Base-by-base conservation (phyloP, 2,888 invertebrate species). In the Agrilus cyanescens region DNA sequence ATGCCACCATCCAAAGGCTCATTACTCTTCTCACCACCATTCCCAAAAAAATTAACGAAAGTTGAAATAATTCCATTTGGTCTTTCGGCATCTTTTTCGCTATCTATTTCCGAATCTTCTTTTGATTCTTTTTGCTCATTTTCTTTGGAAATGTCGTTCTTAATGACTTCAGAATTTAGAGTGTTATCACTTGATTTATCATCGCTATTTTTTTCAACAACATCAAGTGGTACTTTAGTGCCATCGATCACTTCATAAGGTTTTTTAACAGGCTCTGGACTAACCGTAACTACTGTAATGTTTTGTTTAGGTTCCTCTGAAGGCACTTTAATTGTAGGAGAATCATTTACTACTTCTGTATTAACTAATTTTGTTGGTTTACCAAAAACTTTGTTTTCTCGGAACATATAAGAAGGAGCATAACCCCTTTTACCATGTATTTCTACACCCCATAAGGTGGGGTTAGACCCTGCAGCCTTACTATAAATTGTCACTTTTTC, bases 391-490 rank as follows among this genome's bases (percentile, higher is more conserved):
- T 73, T 77, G 4, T 57, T 57, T 67, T 87, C 86, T 54, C 66
- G 67, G n/a, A 38, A 87, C 59, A 52, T 78, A 71, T 1, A 57
- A 40, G 68, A 66, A 16, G 76, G 79, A 1, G 75, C 75, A 62
- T 82, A 85, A 16, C 87, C 87, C 45, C 74, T 62, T 57, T 74
- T 74, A 25, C 80, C 82, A 49, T 74, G 68, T 36, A 85, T 77
- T 65, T 74, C 76, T 35, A 74, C 80, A 49, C 78, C 84, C 83
- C 84, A 85, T 38, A 78, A 61, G 47, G 77, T 74, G 15, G 55
- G 43, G 46, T 74, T 68, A 18, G 66, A 66, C 38, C 80, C 84
- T 56, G 80, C 80, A 52, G 78, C 74, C 66, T 85, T 86, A 62
- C 85, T 84, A 55, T 68, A 79, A 48, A 87, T 71, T 37, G 65